phyloP scores from a whole-genome alignment of 2,797 vertebrate genomes.

The Hyperoplus immaculatus region DNA sequence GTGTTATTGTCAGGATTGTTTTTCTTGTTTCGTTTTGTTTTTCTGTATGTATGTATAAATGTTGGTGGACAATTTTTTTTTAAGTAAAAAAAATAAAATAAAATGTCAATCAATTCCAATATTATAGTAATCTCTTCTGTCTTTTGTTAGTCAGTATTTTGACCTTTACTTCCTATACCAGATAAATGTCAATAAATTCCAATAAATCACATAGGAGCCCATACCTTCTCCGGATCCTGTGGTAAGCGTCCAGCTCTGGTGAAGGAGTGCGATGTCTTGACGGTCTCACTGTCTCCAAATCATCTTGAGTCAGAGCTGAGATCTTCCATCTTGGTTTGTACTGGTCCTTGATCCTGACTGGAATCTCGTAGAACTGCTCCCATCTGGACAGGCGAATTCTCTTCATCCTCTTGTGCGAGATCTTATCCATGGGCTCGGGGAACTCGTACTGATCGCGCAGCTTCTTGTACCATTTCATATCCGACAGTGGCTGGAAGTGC shows the following conservation, averaged over 20 bases:
- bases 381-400: conserved; percentile 98
- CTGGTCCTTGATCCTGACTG: conserved; percentile 95
- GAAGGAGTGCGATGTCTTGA: conserved; percentile 91
- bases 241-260: conserved; percentile 91
- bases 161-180: too few species aligned
- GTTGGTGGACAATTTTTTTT: too few species aligned
- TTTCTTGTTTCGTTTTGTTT: too few species aligned
- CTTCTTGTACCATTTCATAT: conserved; percentile 99
- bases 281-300: conserved; percentile 96
- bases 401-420: conserved; percentile 94
- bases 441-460: conserved; percentile 97
- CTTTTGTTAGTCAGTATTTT: too few species aligned
- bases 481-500: conserved; percentile 96
- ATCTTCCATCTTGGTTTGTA: conserved; percentile 96
- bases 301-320: conserved; percentile 93
- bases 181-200: too few species aligned
- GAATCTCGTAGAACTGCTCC: conserved; percentile 98
- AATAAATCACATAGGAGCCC: too few species aligned
- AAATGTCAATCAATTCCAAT: too few species aligned
- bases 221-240: conserved; percentile 89
- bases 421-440: conserved; percentile 95
- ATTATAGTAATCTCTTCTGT: too few species aligned
- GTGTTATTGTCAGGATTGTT: too few species aligned
- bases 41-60: too few species aligned
- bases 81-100: too few species aligned